These are phyloP conservation scores for Xiphorhynchus elegans DNA, from an alignment of 2,113 vertebrate species.

Conservation along the genomic window DNA sequence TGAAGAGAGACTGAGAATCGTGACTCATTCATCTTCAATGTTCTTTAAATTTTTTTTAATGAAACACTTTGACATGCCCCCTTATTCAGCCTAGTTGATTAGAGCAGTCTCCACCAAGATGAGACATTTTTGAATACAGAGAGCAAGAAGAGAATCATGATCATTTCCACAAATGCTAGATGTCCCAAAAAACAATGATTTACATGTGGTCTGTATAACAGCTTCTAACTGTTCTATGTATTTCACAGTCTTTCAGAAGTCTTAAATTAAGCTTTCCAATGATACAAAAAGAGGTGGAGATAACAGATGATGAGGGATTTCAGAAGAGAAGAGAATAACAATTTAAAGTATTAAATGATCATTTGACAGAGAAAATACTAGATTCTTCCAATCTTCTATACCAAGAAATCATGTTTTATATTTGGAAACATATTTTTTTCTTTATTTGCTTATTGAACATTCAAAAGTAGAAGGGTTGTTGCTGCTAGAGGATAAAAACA, in stretches of 20 bases:
- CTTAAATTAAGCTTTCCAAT: not conserved
- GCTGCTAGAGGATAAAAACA: not conserved
- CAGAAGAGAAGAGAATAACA: not conserved
- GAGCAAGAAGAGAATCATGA: not conserved
- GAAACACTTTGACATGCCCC: fast-evolving
- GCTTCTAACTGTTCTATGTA: not conserved
- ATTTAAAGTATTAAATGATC: not conserved
- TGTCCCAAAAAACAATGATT: not conserved
- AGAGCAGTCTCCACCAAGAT: not conserved
- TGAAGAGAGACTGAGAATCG: not conserved
- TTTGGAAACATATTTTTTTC: not conserved
- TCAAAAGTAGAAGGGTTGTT: not conserved
- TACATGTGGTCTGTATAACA: not conserved
- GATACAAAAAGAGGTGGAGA: not conserved
- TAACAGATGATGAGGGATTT: not conserved
- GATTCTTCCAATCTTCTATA: not conserved
- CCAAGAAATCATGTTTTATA: not conserved
- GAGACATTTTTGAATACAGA: not conserved
- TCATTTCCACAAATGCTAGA: not conserved
- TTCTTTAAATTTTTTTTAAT: not conserved
- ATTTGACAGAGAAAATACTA: not conserved
- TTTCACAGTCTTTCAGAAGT: not conserved
- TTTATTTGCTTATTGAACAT: not conserved
- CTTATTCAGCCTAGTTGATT: not conserved
- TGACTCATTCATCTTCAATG: not conserved